Conservation (phyloP, 2,113 vertebrate genomes). For the Saimiri boliviensis region DNA sequence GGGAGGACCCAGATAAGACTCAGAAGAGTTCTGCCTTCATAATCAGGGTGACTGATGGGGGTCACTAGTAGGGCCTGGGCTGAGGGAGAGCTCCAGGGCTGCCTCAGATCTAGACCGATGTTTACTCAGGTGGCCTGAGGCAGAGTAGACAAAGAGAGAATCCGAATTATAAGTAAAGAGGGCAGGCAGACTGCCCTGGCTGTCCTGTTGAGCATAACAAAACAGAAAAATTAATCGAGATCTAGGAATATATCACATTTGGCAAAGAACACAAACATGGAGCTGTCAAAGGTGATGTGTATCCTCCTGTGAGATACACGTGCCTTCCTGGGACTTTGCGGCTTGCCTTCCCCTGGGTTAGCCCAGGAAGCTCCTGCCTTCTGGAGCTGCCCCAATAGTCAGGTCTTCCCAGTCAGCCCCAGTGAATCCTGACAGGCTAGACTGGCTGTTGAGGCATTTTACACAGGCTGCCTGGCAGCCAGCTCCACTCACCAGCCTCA, state of each 20-base stretch:
- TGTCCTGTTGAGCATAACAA: not conserved
- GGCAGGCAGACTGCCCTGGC: not conserved
- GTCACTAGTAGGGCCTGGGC: not conserved
- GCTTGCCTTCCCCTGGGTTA: not conserved
- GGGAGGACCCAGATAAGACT: not conserved
- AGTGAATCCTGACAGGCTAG: not conserved
- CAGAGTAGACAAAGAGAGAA: slow-evolving; percentile 6
- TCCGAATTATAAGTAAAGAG: not conserved
- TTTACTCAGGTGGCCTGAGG: not conserved
- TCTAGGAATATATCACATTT: not conserved
- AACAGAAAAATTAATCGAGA: not conserved
- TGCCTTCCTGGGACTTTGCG: not conserved
- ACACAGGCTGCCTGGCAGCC: not conserved
- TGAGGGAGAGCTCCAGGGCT: not conserved
- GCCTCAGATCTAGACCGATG: not conserved
- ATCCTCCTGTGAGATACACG: not conserved
- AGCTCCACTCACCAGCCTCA: not conserved
- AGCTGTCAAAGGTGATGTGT: not conserved
- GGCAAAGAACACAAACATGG: not conserved
- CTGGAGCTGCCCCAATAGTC: not conserved
- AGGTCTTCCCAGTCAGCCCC: not conserved
- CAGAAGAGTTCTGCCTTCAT: not conserved
- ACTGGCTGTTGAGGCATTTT: not conserved
- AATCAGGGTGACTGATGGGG: not conserved
- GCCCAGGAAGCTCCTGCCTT: not conserved